Conservation (phyloP, 1,140 invertebrate genomes). For the Tenebrio molitor region DNA sequence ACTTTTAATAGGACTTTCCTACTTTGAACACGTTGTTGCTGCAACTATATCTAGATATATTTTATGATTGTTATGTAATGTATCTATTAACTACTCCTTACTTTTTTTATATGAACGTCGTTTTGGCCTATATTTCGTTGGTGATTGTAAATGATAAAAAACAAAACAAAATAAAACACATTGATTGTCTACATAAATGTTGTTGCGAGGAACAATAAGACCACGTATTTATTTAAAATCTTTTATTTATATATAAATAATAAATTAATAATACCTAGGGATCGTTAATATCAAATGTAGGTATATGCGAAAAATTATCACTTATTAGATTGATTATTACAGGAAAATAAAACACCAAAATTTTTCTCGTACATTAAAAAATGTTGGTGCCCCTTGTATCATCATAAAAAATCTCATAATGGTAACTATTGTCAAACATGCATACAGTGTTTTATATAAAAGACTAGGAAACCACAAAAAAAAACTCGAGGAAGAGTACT, state of each 20-base stretch:
- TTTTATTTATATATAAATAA: constrained; percentile 49
- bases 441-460: constrained; percentile 48
- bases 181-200: constrained; percentile 33
- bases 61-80: constrained; percentile 35
- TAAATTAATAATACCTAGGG: constrained; percentile 49
- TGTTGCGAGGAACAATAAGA: constrained; percentile 15
- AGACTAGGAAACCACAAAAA: constrained; percentile 49
- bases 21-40: constrained; percentile 27
- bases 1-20: constrained; percentile 16
- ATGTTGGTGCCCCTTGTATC: constrained; percentile 35
- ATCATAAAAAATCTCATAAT: constrained; percentile 46
- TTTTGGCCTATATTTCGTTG: constrained; percentile 28
- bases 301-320: constrained; percentile 55
- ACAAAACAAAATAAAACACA: constrained; percentile 41
- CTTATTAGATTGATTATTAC: constrained; percentile 49
- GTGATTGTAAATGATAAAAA: constrained; percentile 22
- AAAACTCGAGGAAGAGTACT: not conserved
- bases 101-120: constrained; percentile 16
- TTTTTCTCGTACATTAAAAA: constrained; percentile 36
- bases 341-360: constrained; percentile 47
- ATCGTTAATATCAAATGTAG: constrained; percentile 52
- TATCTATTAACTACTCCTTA: constrained; percentile 5
- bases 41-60: constrained; percentile 26
- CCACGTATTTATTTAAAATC: constrained; percentile 38
- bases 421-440: constrained; percentile 55